Conservation (phyloP, 37 sponge, comb jelly and placozoan species). For the Agelas oroides region DNA sequence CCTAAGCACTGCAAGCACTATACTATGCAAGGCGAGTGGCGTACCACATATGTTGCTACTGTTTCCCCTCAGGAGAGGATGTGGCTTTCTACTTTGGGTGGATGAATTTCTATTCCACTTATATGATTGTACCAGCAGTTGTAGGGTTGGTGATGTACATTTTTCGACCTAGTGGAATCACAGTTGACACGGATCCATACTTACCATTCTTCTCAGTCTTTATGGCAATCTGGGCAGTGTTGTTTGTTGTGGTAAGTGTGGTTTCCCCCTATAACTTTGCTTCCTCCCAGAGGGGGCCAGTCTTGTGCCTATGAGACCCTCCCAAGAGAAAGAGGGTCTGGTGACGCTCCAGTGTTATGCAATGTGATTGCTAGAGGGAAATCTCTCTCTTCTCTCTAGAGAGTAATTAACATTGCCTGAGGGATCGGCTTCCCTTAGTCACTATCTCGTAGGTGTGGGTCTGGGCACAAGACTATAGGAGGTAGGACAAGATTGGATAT, state of each 20-base stretch:
- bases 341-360: background rate
- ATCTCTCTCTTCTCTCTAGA: too few species aligned
- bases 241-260: constrained; percentile 63
- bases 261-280: too few species aligned
- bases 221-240: constrained; percentile 76
- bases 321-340: background rate
- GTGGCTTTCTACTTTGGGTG: constrained; percentile 80
- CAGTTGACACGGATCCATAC: constrained; percentile 73
- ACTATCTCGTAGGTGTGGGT: too few species aligned
- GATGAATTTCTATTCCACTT: constrained; percentile 76
- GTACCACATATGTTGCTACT: background rate
- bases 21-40: too few species aligned
- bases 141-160: constrained; percentile 61
- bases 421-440: too few species aligned
- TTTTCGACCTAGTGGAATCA: constrained; percentile 31
- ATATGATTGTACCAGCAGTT: constrained; percentile 42
- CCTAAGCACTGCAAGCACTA: too few species aligned
- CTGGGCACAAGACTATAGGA: too few species aligned
- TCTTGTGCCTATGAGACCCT: background rate
- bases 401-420: too few species aligned
- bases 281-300: background rate
- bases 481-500: too few species aligned
- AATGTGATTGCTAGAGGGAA: too few species aligned
- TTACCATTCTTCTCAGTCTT: constrained; percentile 75
- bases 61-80: constrained; percentile 60